Evolutionary conservation across 2,797 vertebrate species (phyloP), one percentile per base, ranked within the genome.

Genomic region (Caiman crocodilus): DNA sequence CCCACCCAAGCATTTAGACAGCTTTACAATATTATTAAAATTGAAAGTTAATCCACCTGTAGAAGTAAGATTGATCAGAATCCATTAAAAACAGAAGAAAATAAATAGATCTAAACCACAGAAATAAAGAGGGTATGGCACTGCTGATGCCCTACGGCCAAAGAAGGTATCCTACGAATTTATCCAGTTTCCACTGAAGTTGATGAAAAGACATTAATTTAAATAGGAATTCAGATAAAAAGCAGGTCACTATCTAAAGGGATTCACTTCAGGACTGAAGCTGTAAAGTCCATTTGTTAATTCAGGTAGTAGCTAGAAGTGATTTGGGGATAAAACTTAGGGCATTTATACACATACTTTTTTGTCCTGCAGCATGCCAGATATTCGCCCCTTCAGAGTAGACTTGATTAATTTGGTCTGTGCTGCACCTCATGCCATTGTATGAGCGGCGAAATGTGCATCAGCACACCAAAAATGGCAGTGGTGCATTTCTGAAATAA

Each of bases 51-150:
- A 91, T 89, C 86, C 82, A 93, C 84, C 92, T 84, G 69, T 75
- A 91, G 88, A 71, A 88, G 91, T 76, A 93, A 60, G 55, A 95
- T 79, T 92, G 96, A 92, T 94, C 88, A 95, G 96, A 95, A 95
- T 57, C 59, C 75, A 79, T 50, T 20, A 11, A 67, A 94, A 94
- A 73, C 90, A 90, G 85, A 30, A 75, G 32, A 23, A 71, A 84
- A 56, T 15, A 84, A 83, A 73, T 56, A 61, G 16, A 25, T 63
- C 35, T 35, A 21, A 28, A 25, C 14, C 61, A 56, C 18, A 86
- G 73, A 78, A 75, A 57, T 32, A 8, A 64, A 26, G 2, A 23
- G 1, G 6, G 50, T 18, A 86, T 25, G 35, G 35, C 35, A 73
- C 26, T 73, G 35, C 35, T 73, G 69, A 73, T 73, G 35, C 35